Conservation (phyloP, 1,140 invertebrate species). For the Popillia japonica region DNA sequence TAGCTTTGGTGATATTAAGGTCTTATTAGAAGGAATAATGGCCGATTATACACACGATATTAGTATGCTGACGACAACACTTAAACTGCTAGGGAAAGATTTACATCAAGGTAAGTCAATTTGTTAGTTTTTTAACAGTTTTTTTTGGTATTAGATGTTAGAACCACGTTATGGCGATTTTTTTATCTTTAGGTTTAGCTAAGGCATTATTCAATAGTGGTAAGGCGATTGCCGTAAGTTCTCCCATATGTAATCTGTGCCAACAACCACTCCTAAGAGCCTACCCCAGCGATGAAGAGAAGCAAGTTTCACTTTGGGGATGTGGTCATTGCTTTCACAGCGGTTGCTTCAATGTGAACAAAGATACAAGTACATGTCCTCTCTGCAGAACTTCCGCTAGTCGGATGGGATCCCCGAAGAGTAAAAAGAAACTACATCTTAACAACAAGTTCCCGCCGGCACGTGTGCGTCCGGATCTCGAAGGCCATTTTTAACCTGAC, state of each 20-base stretch:
- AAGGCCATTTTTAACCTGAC: constrained; percentile 56
- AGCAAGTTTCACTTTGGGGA: constrained; percentile 51
- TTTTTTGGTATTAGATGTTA: too few species aligned
- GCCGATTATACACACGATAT: constrained; percentile 62
- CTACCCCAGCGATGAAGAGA: constrained; percentile 45
- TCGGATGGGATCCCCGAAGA: not conserved
- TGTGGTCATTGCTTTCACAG: constrained; percentile 58
- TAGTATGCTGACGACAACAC: constrained; percentile 57
- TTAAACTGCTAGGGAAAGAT: constrained; percentile 59
- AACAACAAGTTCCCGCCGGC: constrained; percentile 13
- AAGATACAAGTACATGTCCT: constrained; percentile 50
- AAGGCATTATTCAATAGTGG: constrained; percentile 51
- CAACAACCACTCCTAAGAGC: constrained; percentile 49
- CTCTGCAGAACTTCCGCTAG: constrained; percentile 49
- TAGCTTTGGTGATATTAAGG: constrained; percentile 64
- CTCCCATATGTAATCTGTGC: constrained; percentile 52
- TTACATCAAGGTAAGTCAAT: constrained; percentile 58
- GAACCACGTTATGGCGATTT: too few species aligned
- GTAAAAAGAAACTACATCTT: not conserved
- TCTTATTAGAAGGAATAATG: constrained; percentile 63
- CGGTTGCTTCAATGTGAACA: constrained; percentile 48
- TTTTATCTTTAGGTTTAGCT: constrained; percentile 54
- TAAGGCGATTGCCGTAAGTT: constrained; percentile 50
- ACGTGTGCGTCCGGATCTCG: constrained; percentile 55
- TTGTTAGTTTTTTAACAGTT: too few species aligned